Percentiles rank a stretch among this genome's conserved stretches.
phyloP scores from a whole-genome alignment of 2,113 vertebrate genomes.

The Myrmecobius fasciatus region DNA sequence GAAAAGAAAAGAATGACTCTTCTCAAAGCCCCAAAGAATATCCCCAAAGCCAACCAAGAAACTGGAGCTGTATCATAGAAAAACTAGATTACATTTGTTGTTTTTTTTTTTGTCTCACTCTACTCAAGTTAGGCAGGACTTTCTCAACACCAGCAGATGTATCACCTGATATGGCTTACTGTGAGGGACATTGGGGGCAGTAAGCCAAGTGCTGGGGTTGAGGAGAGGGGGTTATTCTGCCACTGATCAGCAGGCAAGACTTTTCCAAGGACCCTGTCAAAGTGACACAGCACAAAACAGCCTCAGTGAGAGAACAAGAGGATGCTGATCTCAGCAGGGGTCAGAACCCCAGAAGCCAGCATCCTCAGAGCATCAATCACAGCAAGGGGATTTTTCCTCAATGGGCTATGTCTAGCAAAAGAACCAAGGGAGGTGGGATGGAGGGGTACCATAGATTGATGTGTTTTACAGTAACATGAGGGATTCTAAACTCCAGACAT shows the following conservation, averaged over 20 bases:
- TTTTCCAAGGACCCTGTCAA: background rate
- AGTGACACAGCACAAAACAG: background rate
- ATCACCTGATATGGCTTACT: background rate
- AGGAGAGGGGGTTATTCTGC: background rate
- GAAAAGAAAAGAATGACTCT: background rate
- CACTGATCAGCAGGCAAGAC: rapidly evolving
- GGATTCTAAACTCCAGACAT: background rate
- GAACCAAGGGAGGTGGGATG: background rate
- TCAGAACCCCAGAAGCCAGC: background rate
- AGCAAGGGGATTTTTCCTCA: background rate
- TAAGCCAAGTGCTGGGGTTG: background rate
- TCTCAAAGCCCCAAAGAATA: conserved; percentile 32
- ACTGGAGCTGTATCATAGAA: background rate
- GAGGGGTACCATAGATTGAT: background rate
- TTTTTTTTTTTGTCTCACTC: background rate
- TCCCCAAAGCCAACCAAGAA: conserved; percentile 12
- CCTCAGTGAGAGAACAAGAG: background rate
- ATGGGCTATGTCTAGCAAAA: background rate
- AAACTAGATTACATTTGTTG: background rate
- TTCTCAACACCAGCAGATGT: background rate
- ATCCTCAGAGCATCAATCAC: background rate
- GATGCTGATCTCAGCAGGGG: background rate
- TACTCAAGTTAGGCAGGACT: background rate
- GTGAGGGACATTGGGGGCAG: background rate
- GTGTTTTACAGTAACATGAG: background rate